Conservation (phyloP, 2,888 invertebrate genomes). For the Caenorhabditis wallacei region DNA sequence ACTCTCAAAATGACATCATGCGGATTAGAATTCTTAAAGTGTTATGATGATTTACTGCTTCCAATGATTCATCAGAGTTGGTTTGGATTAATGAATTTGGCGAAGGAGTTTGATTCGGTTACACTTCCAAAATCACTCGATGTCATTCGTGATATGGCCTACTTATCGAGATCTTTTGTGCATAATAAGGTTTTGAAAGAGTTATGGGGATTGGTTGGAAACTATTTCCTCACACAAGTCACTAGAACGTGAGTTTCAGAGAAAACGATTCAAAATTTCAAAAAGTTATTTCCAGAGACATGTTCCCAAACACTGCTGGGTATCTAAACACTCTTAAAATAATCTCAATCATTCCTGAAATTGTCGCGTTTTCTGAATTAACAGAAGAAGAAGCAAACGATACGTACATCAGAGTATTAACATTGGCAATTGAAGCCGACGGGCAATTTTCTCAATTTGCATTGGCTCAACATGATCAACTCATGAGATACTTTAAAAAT, state of each 20-base stretch:
- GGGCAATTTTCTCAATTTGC: not conserved
- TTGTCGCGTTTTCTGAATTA: not conserved
- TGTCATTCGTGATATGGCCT: constrained; percentile 68
- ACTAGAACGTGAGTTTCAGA: constrained; percentile 15
- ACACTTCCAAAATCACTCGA: constrained; percentile 50
- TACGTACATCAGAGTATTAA: constrained; percentile 1
- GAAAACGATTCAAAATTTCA: not conserved
- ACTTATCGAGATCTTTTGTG: constrained; percentile 73
- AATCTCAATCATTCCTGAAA: constrained; percentile 3
- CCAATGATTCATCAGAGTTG: constrained; percentile 82
- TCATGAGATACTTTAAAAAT: not conserved
- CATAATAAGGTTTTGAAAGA: constrained; percentile 73
- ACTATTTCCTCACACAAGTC: constrained; percentile 39
- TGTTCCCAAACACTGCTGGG: constrained; percentile 6
- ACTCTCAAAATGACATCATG: constrained; percentile 41
- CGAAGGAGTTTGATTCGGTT: constrained; percentile 60
- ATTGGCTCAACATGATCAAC: not conserved
- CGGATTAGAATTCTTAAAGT: constrained; percentile 47
- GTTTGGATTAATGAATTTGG: constrained; percentile 67
- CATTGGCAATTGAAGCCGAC: not conserved
- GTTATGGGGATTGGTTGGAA: constrained; percentile 67
- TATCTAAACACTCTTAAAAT: not conserved
- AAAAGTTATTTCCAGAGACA: constrained; percentile 16
- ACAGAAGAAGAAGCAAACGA: constrained; percentile 22
- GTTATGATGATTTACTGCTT: constrained; percentile 76